phyloP scores from a whole-genome alignment of 2,113 vertebrate genomes.

The Oriolus oriolus region DNA sequence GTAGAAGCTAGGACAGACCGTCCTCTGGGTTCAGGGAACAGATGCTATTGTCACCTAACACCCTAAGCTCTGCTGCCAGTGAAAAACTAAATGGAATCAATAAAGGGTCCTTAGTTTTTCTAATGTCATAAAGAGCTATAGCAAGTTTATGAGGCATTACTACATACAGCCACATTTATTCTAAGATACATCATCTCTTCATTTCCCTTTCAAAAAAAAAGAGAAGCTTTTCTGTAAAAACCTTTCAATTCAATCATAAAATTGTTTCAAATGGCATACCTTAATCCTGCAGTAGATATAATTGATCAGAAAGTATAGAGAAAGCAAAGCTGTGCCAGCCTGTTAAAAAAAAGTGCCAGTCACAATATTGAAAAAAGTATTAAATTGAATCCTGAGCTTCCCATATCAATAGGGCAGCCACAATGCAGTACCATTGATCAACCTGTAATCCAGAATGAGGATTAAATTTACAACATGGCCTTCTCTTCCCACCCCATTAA shows the following conservation, averaged over 20 bases:
- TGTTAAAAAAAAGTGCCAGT: not conserved
- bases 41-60: not conserved
- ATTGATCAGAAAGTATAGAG: not conserved
- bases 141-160: not conserved
- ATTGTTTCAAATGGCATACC: not conserved
- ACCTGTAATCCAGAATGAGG: not conserved
- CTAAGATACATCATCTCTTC: not conserved
- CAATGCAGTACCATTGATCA: conserved; percentile 26
- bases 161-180: not conserved
- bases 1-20: not conserved
- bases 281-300: not conserved
- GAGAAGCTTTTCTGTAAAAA: not conserved
- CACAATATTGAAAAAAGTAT: not conserved
- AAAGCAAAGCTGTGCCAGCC: not conserved
- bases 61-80: not conserved
- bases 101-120: not conserved
- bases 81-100: not conserved
- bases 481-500: conserved; percentile 10
- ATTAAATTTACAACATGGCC: not conserved
- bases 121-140: not conserved
- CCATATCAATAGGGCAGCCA: not conserved
- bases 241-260: not conserved
- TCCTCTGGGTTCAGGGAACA: not conserved
- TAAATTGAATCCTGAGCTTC: conserved; percentile 2
- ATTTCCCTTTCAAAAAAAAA: not conserved